These are phyloP conservation scores for Xanthorhoe spadicearia DNA, from an alignment of 2,888 invertebrate species.

Conservation along the genomic window DNA sequence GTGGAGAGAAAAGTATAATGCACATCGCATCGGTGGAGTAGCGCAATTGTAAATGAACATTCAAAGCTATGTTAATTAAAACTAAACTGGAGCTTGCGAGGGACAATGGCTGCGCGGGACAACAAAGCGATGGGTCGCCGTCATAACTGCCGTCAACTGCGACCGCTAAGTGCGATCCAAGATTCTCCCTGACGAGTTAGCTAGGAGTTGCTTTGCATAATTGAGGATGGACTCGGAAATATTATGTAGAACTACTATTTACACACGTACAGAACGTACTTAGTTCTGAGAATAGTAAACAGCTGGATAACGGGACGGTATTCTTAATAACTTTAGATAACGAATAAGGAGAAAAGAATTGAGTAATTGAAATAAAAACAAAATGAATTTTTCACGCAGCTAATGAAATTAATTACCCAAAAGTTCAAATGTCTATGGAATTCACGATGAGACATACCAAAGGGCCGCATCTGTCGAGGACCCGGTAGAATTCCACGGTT, in stretches of 20 bases:
- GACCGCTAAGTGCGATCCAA: constrained; percentile 62
- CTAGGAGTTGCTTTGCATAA: constrained; percentile 44
- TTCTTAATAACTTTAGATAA: neutral
- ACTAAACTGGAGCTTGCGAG: constrained; percentile 65
- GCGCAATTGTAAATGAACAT: constrained; percentile 67
- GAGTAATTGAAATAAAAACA: constrained; percentile 1
- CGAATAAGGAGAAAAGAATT: constrained; percentile 5
- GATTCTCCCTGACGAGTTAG: constrained; percentile 60
- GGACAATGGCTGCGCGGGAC: constrained; percentile 66
- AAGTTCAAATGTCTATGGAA: constrained; percentile 10
- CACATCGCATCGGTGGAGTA: constrained; percentile 52
- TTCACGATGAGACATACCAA: constrained; percentile 38
- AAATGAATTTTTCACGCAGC: constrained; percentile 2
- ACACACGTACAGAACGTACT: constrained; percentile 18
- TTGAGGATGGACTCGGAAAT: constrained; percentile 42
- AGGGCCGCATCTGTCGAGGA: constrained; percentile 57
- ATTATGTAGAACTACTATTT: constrained; percentile 34
- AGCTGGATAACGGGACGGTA: constrained; percentile 14
- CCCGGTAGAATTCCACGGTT: constrained; percentile 55
- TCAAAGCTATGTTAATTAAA: constrained; percentile 76
- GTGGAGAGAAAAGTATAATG: constrained; percentile 54
- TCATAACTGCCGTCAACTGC: constrained; percentile 70
- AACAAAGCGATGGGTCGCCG: constrained; percentile 65
- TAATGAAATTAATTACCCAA: constrained; percentile 11
- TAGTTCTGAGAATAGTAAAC: constrained; percentile 19